phyloP scores from a whole-genome alignment of 92 coral and sea anemone species.

The Actinernus sp. region DNA sequence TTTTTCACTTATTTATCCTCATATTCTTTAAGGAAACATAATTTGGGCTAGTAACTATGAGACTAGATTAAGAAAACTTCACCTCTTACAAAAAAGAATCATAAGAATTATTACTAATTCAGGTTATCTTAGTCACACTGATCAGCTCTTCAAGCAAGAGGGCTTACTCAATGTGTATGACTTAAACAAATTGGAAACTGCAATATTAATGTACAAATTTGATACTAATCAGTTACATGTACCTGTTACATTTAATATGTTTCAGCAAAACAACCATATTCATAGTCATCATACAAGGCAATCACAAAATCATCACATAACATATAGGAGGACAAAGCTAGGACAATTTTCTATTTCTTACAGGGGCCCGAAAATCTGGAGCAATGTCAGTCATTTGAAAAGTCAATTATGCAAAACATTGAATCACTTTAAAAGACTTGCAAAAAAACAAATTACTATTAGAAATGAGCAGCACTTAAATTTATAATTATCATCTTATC shows the following conservation, averaged over 20 bases:
- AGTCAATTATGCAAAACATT: too few relatives aligned
- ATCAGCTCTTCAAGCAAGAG: background rate
- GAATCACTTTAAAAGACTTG: too few relatives aligned
- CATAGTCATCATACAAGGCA: background rate
- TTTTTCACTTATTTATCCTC: background rate
- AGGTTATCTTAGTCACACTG: background rate
- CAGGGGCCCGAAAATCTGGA: constrained; percentile 7
- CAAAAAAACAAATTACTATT: too few relatives aligned
- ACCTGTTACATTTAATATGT: background rate
- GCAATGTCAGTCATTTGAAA: too few relatives aligned
- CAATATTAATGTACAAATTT: constrained; percentile 1
- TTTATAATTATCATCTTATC: too few relatives aligned
- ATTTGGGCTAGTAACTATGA: background rate
- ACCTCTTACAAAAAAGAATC: background rate
- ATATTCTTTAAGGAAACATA: background rate
- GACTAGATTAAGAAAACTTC: background rate
- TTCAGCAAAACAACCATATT: background rate
- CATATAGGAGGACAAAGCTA: background rate
- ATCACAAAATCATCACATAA: background rate
- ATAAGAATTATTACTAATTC: constrained; percentile 1
- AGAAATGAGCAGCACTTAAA: too few relatives aligned
- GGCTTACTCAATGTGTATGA: background rate
- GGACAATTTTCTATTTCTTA: constrained; percentile 2
- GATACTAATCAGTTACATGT: background rate
- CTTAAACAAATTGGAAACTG: background rate